Conservation (phyloP, 2,113 vertebrate genomes). For the Poecilia latipinna region DNA sequence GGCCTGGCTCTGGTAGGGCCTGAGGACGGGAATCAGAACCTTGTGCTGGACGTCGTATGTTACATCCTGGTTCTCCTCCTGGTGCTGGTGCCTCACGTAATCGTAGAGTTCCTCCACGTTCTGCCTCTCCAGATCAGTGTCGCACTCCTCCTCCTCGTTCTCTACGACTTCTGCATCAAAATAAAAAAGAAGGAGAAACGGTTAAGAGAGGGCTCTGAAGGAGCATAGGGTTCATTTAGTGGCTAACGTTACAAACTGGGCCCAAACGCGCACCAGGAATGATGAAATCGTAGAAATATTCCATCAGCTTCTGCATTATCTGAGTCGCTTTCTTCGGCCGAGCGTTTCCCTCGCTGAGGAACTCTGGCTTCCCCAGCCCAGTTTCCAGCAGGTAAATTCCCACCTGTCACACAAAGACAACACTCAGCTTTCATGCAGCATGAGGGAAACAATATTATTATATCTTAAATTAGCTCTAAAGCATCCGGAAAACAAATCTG, state of each 20-base stretch:
- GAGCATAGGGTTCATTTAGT: not conserved
- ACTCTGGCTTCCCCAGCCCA: slow-evolving; percentile 89
- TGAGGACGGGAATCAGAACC: slow-evolving; percentile 86
- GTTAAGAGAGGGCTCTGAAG: not conserved
- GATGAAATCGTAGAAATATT: slow-evolving; percentile 89
- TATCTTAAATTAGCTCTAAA: not conserved
- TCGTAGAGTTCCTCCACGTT: slow-evolving; percentile 98
- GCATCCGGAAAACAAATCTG: too few species aligned
- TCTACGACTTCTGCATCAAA: slow-evolving; percentile 76
- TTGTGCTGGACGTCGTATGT: slow-evolving; percentile 90
- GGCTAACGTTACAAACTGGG: not conserved
- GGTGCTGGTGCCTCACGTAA: slow-evolving; percentile 86
- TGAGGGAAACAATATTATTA: not conserved
- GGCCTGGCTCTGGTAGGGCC: slow-evolving; percentile 82
- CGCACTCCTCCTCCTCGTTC: slow-evolving; percentile 88
- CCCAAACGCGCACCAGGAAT: slow-evolving; percentile 84
- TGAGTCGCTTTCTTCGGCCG: slow-evolving; percentile 93
- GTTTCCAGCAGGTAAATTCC: slow-evolving; percentile 91
- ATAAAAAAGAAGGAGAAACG: not conserved
- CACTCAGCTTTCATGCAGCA: not conserved
- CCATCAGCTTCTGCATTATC: slow-evolving; percentile 94
- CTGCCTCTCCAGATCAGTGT: slow-evolving; percentile 91
- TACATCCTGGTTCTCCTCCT: slow-evolving; percentile 76
- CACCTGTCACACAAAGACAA: slow-evolving; percentile 78
- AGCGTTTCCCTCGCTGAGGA: slow-evolving; percentile 90